These are phyloP conservation scores for Leucophenga maculata DNA, from an alignment of 2,888 invertebrate genomes.

Conservation along the genomic window DNA sequence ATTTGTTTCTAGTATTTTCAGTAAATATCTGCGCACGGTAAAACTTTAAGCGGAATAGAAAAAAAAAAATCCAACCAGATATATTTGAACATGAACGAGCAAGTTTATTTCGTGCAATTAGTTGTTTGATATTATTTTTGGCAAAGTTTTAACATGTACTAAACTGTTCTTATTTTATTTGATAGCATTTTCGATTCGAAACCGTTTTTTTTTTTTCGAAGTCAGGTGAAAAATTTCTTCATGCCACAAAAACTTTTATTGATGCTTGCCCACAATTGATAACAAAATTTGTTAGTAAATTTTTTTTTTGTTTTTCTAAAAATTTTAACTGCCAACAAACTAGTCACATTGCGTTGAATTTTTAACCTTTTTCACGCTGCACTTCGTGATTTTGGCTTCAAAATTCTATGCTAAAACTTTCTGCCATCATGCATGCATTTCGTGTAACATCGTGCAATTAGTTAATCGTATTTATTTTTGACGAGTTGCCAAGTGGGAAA, in stretches of 20 bases:
- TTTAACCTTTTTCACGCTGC: too few relatives aligned
- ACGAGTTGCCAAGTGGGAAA: too few relatives aligned
- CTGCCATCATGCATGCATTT: too few relatives aligned
- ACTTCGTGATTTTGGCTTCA: too few relatives aligned
- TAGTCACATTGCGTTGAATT: too few relatives aligned
- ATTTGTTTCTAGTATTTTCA: neutral
- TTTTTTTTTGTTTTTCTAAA: too few relatives aligned
- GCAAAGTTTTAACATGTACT: neutral
- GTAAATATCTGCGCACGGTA: neutral
- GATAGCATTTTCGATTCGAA: neutral
- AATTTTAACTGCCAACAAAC: too few relatives aligned
- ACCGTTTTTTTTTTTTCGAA: too few relatives aligned
- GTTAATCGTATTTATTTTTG: too few relatives aligned
- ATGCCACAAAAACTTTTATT: slow-evolving; percentile 12
- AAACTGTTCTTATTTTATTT: neutral
- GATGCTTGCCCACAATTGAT: neutral
- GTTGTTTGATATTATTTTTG: neutral
- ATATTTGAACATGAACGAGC: neutral
- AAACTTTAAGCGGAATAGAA: slow-evolving; percentile 2
- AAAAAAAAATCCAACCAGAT: neutral
- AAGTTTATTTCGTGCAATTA: slow-evolving; percentile 6
- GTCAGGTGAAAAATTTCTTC: neutral
- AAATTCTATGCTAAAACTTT: too few relatives aligned
- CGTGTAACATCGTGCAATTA: too few relatives aligned
- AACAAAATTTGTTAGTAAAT: too few relatives aligned